phyloP scores from a whole-genome alignment of 1,140 invertebrate genomes.

The Arion vulgaris region DNA sequence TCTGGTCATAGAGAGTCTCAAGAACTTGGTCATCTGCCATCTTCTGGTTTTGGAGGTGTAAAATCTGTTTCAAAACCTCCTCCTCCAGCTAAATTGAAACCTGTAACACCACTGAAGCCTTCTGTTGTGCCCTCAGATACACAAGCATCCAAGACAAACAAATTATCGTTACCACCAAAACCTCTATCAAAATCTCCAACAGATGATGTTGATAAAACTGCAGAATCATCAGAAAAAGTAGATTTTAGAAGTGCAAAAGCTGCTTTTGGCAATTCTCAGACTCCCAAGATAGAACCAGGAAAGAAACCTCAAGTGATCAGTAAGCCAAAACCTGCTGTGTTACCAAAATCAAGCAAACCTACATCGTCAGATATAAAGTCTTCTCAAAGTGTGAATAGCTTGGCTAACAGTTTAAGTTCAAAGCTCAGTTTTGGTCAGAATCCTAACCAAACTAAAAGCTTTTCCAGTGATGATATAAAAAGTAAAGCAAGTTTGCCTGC shows the following conservation, averaged over 20 bases:
- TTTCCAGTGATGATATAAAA: not conserved
- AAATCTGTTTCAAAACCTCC: slow-evolving; percentile 27
- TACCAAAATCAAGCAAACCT: not conserved
- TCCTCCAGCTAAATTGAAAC: slow-evolving; percentile 21
- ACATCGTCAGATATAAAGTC: not conserved
- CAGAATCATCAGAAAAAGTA: not conserved
- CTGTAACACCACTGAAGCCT: not conserved
- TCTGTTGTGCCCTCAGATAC: not conserved
- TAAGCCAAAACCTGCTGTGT: slow-evolving; percentile 23
- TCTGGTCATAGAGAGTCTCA: not conserved
- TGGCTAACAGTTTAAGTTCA: slow-evolving; percentile 27
- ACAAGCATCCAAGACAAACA: not conserved
- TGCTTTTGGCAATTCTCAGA: not conserved
- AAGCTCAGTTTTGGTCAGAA: slow-evolving; percentile 36
- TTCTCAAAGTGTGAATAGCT: slow-evolving; percentile 15
- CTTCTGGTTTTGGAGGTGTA: not conserved
- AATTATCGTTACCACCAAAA: not conserved
- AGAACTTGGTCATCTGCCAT: not conserved
- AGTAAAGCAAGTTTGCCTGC: not conserved
- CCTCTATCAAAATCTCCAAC: not conserved
- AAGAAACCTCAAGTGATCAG: slow-evolving; percentile 1
- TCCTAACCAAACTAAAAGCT: not conserved
- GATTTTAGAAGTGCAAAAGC: not conserved
- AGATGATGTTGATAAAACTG: not conserved
- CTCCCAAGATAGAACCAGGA: not conserved